These are phyloP conservation scores for Sebastes steindachneri DNA, from an alignment of 2,797 vertebrate genomes.

Conservation along the genomic window DNA sequence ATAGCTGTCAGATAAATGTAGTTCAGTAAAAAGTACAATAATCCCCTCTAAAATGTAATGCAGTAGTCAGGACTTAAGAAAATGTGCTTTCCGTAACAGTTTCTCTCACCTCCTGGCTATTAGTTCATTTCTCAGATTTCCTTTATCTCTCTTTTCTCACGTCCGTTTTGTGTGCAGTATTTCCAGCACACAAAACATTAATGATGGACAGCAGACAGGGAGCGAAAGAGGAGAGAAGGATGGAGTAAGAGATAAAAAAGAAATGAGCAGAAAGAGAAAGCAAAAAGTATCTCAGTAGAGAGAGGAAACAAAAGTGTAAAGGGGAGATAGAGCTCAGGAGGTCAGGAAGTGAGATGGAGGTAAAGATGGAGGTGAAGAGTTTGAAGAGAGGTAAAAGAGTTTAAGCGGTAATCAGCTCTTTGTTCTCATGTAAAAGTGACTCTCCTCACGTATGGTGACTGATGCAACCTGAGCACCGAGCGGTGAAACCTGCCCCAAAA, in stretches of 20 bases:
- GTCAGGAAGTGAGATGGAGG: not conserved
- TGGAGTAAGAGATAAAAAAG: not conserved
- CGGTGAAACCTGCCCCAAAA: constrained; percentile 10
- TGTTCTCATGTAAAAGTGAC: constrained; percentile 6
- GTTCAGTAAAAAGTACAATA: not conserved
- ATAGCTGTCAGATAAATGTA: not conserved
- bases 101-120: not conserved
- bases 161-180: not conserved
- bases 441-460: constrained; percentile 1
- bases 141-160: not conserved
- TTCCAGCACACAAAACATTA: not conserved
- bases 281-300: not conserved
- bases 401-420: constrained; percentile 8
- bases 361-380: too few species aligned
- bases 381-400: not conserved
- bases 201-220: not conserved
- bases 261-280: not conserved
- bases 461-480: constrained; percentile 25
- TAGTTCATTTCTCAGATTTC: not conserved
- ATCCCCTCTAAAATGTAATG: not conserved
- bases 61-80: not conserved
- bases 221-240: not conserved
- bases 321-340: not conserved
- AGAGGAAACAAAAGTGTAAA: not conserved
- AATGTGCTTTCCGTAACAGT: not conserved